phyloP scores from a whole-genome alignment of 2,888 invertebrate species.

The Nymphalis urticae region DNA sequence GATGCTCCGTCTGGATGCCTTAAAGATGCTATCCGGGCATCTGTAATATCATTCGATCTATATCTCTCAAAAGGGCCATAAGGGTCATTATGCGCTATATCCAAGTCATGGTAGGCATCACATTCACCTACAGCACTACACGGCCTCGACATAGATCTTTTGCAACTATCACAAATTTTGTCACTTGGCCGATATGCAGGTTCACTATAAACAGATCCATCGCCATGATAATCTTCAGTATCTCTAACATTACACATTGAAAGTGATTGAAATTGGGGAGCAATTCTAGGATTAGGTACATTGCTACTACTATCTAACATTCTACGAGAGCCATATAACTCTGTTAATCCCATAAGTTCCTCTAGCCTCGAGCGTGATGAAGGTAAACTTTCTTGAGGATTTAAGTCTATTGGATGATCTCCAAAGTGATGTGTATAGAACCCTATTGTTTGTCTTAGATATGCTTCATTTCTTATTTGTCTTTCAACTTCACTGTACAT shows the following conservation, averaged over 20 bases:
- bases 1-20: conserved; percentile 96
- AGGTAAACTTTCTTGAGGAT: conserved; percentile 76
- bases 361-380: conserved; percentile 85
- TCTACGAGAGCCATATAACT: conserved; percentile 89
- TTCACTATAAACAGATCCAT: conserved; percentile 93
- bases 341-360: conserved; percentile 89
- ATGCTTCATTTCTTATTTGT: conserved; percentile 83
- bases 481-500: conserved; percentile 85
- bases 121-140: conserved; percentile 86
- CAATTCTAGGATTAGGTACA: conserved; percentile 77
- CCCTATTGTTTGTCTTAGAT: conserved; percentile 80
- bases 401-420: conserved; percentile 61
- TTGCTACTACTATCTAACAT: conserved; percentile 85
- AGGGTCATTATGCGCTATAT: conserved; percentile 74
- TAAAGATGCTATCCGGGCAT: conserved; percentile 85
- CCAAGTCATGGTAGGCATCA: conserved; percentile 81
- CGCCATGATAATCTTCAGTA: conserved; percentile 84
- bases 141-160: conserved; percentile 85
- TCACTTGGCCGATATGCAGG: conserved; percentile 88
- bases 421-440: conserved; percentile 79
- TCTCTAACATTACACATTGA: conserved; percentile 87
- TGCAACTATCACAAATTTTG: conserved; percentile 89
- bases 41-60: conserved; percentile 76
- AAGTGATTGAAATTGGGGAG: conserved; percentile 86
- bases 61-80: conserved; percentile 86